phyloP scores from a whole-genome alignment of 2,888 invertebrate genomes.

The Griposia aprilina region DNA sequence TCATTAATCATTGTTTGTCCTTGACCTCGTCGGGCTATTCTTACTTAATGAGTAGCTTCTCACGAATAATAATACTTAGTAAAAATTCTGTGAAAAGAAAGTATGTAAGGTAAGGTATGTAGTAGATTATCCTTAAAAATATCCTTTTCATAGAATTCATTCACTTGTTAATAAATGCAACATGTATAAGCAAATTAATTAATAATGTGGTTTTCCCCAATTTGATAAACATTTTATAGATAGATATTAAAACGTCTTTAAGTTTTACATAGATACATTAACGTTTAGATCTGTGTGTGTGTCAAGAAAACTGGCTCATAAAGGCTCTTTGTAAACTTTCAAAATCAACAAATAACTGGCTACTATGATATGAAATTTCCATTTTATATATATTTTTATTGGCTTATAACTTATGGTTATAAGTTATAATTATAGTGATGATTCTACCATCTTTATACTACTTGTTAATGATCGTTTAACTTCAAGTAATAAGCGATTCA shows the following conservation, averaged over 20 bases:
- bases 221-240: neutral
- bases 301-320: neutral
- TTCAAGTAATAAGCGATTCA: constrained; percentile 39
- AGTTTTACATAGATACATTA: neutral
- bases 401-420: neutral
- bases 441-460: neutral
- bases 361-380: neutral
- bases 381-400: neutral
- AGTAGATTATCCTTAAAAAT: constrained; percentile 14
- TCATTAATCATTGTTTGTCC: constrained; percentile 37
- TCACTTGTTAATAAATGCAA: neutral
- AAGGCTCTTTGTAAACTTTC: neutral
- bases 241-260: too few species aligned
- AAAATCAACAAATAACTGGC: neutral
- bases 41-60: constrained; percentile 21
- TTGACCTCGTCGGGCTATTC: constrained; percentile 24
- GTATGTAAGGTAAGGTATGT: too few species aligned
- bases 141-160: neutral
- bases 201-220: neutral
- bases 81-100: constrained; percentile 33
- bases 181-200: neutral
- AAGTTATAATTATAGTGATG: neutral
- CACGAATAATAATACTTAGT: constrained; percentile 11
- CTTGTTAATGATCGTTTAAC: constrained; percentile 32
- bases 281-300: neutral